Percentiles rank a stretch among this genome's conserved stretches.
Evolutionary conservation across 2,888 invertebrate genomes (phyloP).

Genomic region (Antheraea yamamai): DNA sequence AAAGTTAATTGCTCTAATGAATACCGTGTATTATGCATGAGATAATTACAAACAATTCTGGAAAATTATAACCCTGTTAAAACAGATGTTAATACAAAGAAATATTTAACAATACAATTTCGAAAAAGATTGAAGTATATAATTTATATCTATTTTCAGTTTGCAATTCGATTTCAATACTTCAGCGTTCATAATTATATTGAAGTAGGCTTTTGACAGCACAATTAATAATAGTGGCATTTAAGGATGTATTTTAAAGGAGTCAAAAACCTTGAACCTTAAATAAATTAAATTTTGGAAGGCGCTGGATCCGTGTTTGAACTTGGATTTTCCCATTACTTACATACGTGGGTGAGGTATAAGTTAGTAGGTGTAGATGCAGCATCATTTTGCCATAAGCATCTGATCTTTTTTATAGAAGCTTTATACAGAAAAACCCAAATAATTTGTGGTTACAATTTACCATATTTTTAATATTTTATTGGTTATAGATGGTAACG

Average conservation of each 20-base stretch:
- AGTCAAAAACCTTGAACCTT: not conserved
- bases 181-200: not conserved
- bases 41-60: too few relatives aligned
- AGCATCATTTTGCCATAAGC: conserved; percentile 1
- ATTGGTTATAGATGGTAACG: not conserved
- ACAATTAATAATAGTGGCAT: not conserved
- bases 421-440: not conserved
- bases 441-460: not conserved
- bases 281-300: not conserved
- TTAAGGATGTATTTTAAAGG: not conserved
- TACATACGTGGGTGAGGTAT: conserved; percentile 1
- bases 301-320: not conserved
- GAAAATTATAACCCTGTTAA: too few relatives aligned
- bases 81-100: not conserved
- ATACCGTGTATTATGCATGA: not conserved
- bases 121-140: not conserved
- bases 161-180: too few relatives aligned
- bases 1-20: not conserved
- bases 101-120: not conserved
- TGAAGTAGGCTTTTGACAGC: not conserved
- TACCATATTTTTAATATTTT: not conserved
- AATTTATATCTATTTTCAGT: not conserved
- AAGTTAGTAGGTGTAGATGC: conserved; percentile 6
- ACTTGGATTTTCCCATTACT: conserved; percentile 1
- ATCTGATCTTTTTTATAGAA: not conserved